These are phyloP conservation scores for Lerema accius DNA, from an alignment of 1,140 invertebrate species.

Conservation along the genomic window DNA sequence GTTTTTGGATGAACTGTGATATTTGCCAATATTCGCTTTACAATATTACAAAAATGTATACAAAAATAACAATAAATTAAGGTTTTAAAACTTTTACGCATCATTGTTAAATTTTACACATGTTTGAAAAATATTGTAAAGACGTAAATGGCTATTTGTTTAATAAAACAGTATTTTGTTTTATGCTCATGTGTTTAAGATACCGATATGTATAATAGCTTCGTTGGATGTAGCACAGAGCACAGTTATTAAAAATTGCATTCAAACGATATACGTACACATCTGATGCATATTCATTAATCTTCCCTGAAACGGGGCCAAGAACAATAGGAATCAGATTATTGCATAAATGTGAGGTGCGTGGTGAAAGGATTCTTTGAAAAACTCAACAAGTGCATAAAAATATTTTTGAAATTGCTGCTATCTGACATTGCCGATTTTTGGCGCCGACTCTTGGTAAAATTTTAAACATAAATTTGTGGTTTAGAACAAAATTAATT, in stretches of 20 bases:
- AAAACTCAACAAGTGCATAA: constrained; percentile 34
- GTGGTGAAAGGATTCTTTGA: constrained; percentile 53
- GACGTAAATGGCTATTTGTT: too few relatives aligned
- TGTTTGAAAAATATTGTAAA: too few relatives aligned
- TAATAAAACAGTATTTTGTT: too few relatives aligned
- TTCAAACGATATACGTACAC: constrained; percentile 17
- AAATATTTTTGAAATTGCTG: constrained; percentile 10
- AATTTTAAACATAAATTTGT: too few relatives aligned
- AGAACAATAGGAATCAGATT: constrained; percentile 59
- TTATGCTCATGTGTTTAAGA: too few relatives aligned
- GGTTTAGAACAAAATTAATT: too few relatives aligned
- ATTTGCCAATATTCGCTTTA: constrained; percentile 41
- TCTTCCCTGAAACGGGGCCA: constrained; percentile 52
- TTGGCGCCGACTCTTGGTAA: too few relatives aligned
- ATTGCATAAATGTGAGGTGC: constrained; percentile 37
- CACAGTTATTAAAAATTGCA: constrained; percentile 27
- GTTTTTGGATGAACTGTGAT: constrained; percentile 65
- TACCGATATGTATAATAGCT: too few relatives aligned
- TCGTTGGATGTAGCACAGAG: constrained; percentile 8
- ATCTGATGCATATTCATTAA: constrained; percentile 33
- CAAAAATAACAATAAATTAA: too few relatives aligned
- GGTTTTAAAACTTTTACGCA: too few relatives aligned
- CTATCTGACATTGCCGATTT: too few relatives aligned
- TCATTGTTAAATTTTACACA: too few relatives aligned
- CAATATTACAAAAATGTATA: neutral